Conservation (phyloP, 2,888 invertebrate genomes). For the Ditula angustiorana region DNA sequence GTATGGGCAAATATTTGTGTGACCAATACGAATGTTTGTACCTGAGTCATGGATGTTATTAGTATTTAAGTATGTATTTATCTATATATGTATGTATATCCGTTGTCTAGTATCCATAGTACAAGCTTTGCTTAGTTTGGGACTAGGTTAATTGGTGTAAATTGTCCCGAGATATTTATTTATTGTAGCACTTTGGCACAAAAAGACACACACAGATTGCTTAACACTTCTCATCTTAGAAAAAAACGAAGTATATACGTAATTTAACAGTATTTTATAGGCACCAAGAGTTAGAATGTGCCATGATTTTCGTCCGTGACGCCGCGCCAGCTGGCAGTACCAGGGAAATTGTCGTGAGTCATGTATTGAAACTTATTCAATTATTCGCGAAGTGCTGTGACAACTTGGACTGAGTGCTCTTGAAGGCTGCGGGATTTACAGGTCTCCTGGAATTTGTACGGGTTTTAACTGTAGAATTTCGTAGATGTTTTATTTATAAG, state of each 20-base stretch:
- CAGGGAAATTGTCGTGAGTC: conserved; percentile 20
- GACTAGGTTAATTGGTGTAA: no score
- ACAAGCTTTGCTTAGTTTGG: no score
- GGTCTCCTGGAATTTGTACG: conserved; percentile 1
- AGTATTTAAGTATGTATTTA: no score
- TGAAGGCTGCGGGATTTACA: conserved; percentile 14
- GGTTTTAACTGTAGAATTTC: neutral
- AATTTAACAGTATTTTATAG: neutral
- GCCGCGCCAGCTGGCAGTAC: conserved; percentile 17
- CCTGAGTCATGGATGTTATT: no score
- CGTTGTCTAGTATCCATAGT: no score
- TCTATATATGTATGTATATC: no score
- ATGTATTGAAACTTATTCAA: conserved; percentile 35
- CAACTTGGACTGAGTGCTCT: conserved; percentile 17
- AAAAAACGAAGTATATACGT: neutral
- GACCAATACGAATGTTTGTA: no score
- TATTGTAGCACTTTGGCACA: no score
- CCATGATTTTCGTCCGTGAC: neutral
- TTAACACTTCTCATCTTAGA: no score
- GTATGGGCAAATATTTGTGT: no score
- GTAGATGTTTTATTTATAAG: neutral
- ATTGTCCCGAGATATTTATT: no score
- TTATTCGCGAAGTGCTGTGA: conserved; percentile 30
- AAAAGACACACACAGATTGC: no score
- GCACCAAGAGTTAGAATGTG: neutral